These are phyloP conservation scores for Adelges cooleyi DNA, from an alignment of 1,140 invertebrate genomes.

Conservation along the genomic window DNA sequence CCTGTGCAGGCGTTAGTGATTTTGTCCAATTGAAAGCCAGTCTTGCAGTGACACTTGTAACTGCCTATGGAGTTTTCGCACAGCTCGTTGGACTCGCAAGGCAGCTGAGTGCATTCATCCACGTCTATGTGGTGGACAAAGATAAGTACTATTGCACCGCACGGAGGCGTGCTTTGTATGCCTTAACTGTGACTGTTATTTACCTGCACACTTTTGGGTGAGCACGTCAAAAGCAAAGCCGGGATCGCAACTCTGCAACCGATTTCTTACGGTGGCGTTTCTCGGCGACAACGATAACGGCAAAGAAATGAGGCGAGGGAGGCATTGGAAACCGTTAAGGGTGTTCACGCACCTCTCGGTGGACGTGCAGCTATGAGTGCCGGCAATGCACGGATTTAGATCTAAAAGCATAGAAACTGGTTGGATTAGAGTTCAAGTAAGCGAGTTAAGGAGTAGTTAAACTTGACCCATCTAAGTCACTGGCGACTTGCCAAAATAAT, in stretches of 20 bases:
- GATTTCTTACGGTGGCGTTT: background rate
- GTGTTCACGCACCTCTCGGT: background rate
- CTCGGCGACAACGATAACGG: background rate
- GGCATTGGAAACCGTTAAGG: background rate
- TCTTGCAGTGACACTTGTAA: constrained; percentile 42
- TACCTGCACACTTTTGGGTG: background rate
- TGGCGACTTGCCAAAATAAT: too few species aligned
- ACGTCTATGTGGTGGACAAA: constrained; percentile 41
- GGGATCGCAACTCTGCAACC: background rate
- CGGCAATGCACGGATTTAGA: background rate
- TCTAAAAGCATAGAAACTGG: background rate
- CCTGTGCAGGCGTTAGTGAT: constrained; percentile 45
- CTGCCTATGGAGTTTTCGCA: constrained; percentile 45
- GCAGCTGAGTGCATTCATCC: constrained; percentile 44
- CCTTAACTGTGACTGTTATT: background rate
- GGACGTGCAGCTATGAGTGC: background rate
- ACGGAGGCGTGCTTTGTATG: background rate
- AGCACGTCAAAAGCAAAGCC: background rate
- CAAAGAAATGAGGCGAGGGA: background rate
- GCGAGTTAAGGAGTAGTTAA: too few species aligned
- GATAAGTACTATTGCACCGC: background rate
- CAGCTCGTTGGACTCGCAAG: constrained; percentile 43
- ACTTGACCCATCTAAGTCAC: too few species aligned
- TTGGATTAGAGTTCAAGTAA: too few species aligned
- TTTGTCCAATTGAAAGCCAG: constrained; percentile 44